Base-by-base conservation (phyloP, 2,888 invertebrate species). In the Mycalesis mineus region DNA sequence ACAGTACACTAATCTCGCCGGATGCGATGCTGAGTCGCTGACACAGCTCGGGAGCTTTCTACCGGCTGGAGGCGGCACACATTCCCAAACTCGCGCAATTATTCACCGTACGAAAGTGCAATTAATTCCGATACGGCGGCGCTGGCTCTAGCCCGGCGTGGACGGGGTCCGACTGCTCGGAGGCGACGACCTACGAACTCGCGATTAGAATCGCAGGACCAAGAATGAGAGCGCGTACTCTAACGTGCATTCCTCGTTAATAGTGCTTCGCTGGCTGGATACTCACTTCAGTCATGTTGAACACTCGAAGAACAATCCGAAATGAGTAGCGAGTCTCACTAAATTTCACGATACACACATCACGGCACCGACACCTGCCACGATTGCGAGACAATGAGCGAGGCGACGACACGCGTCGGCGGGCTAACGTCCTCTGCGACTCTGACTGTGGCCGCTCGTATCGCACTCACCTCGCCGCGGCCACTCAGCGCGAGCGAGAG, bases 241-340 rank as follows among this genome's bases (percentile, higher is more conserved):
- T 67, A 66, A 80, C 81, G 79, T 69, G 78, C 78, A 78, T 80
- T 78, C 78, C 75, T 58, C 31, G 48, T 22, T 22, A 22, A 5
- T 22, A 22, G 31, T 14, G 15, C 9, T 4, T 14, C 14, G 13
- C 7, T 28, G 33, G 59, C 17, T 69, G 64, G 61, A 64, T 82
- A 88, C 88, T 89, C 74, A 89, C 88, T 82, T 89, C 88, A 72
- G 82, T 80, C 88, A 89, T 89, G 61, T 70, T 80, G 77, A 71
- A 68, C 73, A 67, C 69, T 67, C 68, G 72, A 68, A 69, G 59
- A 67, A 70, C 71, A 75, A 73, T 74, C 72, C 71, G 65, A 68
- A 53, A 64, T 45, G 50, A 33, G 17, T 64, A 69, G 71, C 71
- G 74, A 74, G 62, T 66, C 65, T 68, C 77, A 82, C 77, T 74